Conservation (phyloP, 1,140 invertebrate genomes). For the Branchinecta lynchi region DNA sequence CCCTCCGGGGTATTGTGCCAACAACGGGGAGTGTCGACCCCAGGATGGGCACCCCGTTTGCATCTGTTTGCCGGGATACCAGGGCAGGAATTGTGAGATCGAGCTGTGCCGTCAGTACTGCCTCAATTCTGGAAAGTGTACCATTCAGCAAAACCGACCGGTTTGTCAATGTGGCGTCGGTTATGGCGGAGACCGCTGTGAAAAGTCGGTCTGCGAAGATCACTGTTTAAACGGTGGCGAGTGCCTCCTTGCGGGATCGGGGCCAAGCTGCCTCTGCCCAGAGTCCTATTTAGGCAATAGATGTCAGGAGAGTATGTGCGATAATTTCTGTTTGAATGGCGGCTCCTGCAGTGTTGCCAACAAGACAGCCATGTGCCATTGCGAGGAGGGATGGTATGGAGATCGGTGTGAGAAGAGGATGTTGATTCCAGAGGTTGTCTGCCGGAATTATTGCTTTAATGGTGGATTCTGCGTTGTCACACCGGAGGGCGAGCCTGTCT, state of each 20-base stretch:
- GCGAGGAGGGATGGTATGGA: neutral
- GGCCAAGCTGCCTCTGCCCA: neutral
- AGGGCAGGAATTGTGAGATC: neutral
- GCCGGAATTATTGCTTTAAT: neutral
- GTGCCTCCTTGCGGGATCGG: neutral
- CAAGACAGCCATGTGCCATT: neutral
- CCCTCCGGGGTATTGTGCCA: neutral
- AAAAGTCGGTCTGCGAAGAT: neutral
- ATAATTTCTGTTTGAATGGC: conserved; percentile 1
- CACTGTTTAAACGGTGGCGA: neutral
- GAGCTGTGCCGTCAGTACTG: neutral
- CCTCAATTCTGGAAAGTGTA: neutral
- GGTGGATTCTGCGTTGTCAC: neutral
- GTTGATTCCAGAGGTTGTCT: neutral
- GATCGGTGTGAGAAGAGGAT: neutral
- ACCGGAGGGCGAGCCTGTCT: neutral
- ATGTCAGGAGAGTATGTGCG: neutral
- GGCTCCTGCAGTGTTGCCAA: neutral
- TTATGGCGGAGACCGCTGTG: neutral
- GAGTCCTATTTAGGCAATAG: neutral
- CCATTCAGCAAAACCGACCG: neutral
- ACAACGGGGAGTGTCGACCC: neutral
- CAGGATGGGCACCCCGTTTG: neutral
- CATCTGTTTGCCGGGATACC: neutral
- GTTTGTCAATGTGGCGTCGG: neutral